Base-by-base conservation (phyloP, 1,140 invertebrate genomes). In the Bactericera cockerelli region DNA sequence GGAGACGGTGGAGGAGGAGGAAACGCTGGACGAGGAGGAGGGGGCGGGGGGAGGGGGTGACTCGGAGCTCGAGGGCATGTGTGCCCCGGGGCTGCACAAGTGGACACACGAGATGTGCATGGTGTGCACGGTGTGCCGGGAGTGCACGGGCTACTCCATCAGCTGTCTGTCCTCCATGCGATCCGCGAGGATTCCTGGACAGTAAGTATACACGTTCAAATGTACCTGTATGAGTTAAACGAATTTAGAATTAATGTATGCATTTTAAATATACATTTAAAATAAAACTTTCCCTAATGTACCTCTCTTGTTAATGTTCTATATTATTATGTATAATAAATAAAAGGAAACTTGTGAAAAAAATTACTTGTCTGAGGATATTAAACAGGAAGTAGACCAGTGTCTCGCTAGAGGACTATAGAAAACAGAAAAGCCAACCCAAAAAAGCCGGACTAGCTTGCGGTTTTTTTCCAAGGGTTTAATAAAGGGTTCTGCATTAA, bases 131-230 rank as follows among this genome's bases (percentile, higher is more conserved):
- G 75, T 90, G 21, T 97, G 93, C 70, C 76, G 85, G n/a, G 88
- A 95, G 70, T 97, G 93, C 69, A 96, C 92, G 0, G 93, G 92
- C 2, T 96, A 93, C 68, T 87, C 87, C 54, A 81, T 83, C 56
- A 82, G 81, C 38, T 96, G 93, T 70, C 77, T 91, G 25, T 88
- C 84, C 59, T 82, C 83, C 56, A 77, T 83, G 55, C 75, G 82
- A 64, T 81, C 87, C 1, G 85, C 89, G 66, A 75, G 89, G 59
- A 81, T 88, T 71, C 87, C 90, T 59, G 89, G 89, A 71, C 82
- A 88, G 87, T 92, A 72, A 83, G 87, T 83, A 68, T 59, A 24
- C n/a, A n/a, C n/a, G n/a, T n/a, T n/a, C n/a, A n/a, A n/a, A n/a
- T 31, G 53, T 26, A 42, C n/a, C 33, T 36, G 14, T 2, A 6